Conservation (phyloP, 2,888 invertebrate genomes). For the Druceiella hillmani region DNA sequence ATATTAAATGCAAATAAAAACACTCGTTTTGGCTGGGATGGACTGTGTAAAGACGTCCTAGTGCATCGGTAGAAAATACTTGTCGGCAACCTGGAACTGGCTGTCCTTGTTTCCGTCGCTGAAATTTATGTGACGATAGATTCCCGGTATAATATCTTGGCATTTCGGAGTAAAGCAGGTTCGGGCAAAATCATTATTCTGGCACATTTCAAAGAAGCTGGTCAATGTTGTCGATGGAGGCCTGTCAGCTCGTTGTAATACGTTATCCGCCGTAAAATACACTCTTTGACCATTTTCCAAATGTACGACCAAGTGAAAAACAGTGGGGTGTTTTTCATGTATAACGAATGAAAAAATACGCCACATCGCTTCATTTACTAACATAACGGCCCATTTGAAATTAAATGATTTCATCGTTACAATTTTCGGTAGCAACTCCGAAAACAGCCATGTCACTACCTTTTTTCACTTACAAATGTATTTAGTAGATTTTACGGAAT, state of each 20-base stretch:
- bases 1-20: constrained; percentile 30
- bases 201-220: constrained; percentile 22
- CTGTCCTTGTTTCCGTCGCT: constrained; percentile 25
- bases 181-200: constrained; percentile 22
- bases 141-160: constrained; percentile 27
- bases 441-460: too few species aligned
- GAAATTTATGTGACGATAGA: constrained; percentile 24
- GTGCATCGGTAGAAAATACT: constrained; percentile 28
- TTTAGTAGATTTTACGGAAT: too few species aligned
- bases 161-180: constrained; percentile 23
- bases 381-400: constrained; percentile 6
- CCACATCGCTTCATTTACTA: constrained; percentile 5
- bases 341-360: too few species aligned
- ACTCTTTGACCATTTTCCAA: too few species aligned
- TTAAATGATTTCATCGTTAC: constrained; percentile 6
- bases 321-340: constrained; percentile 25
- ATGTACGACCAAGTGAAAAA: constrained; percentile 19
- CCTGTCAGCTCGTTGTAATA: constrained; percentile 13
- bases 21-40: constrained; percentile 30
- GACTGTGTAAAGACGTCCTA: constrained; percentile 30
- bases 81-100: constrained; percentile 21
- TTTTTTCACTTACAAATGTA: too few species aligned
- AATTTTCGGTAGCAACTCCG: too few species aligned
- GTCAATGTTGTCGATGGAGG: constrained; percentile 19
- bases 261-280: too few species aligned